phyloP scores from a whole-genome alignment of 2,888 invertebrate genomes.

The Ashinkailepas kermadecensis region DNA sequence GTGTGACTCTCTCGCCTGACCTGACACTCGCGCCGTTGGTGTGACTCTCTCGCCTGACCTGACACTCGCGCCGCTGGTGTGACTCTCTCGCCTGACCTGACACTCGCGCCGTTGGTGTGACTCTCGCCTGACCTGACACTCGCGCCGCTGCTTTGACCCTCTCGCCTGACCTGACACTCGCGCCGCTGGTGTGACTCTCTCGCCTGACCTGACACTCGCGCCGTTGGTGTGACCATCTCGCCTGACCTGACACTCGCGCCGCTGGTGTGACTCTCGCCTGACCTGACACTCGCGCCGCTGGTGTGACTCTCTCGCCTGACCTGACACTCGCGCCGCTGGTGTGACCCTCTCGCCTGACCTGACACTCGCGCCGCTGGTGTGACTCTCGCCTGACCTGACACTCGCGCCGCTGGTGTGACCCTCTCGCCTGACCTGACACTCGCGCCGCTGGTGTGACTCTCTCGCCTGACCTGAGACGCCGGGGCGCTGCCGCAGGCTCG shows the following conservation, averaged over 20 bases:
- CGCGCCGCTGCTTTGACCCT: background rate
- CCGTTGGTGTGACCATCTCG: background rate
- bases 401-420: no score
- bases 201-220: conserved; percentile 39
- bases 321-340: conserved; percentile 37
- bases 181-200: background rate
- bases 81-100: conserved; percentile 38
- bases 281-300: conserved; percentile 39
- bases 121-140: conserved; percentile 39
- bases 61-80: conserved; percentile 34
- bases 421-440: background rate
- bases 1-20: conserved; percentile 31
- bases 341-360: conserved; percentile 36
- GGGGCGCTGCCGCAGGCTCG: background rate
- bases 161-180: conserved; percentile 39
- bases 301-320: conserved; percentile 31
- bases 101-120: background rate
- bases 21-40: conserved; percentile 37
- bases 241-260: conserved; percentile 39
- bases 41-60: conserved; percentile 36
- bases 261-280: background rate
- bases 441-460: background rate
- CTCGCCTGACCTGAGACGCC: conserved; percentile 39
- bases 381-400: conserved; percentile 39
- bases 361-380: conserved; percentile 34